Percentiles rank a stretch among this genome's conserved stretches.
phyloP scores from a whole-genome alignment of 2,888 invertebrate genomes.

The Rambutsinella grinnellia region DNA sequence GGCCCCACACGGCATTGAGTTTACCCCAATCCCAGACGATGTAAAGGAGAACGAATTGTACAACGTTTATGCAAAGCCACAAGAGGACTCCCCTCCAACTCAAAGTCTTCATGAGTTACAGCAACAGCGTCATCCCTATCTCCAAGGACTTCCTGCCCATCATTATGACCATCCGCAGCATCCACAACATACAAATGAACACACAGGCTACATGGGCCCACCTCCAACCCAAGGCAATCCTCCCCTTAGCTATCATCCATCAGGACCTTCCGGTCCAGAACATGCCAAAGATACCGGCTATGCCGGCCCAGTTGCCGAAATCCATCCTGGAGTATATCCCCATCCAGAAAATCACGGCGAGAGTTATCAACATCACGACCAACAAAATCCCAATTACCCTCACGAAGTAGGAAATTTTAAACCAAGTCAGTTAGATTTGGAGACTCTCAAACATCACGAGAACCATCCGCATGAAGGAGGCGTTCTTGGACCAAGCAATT shows the following conservation, averaged over 20 bases:
- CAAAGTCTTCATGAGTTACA: neutral
- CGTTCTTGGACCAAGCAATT: neutral
- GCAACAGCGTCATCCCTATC: neutral
- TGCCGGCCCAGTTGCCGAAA: conserved; percentile 32
- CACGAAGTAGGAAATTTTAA: neutral
- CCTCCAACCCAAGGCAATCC: neutral
- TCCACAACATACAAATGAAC: neutral
- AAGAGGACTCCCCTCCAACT: neutral
- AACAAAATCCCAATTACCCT: neutral
- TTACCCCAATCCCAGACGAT: conserved; percentile 37
- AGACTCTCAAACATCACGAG: neutral
- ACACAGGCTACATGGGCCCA: neutral
- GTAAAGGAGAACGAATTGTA: conserved; percentile 29
- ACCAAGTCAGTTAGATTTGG: neutral
- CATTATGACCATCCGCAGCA: neutral
- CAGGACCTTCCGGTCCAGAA: neutral
- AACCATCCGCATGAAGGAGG: neutral
- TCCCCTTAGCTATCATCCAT: neutral
- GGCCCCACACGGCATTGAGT: conserved; percentile 6
- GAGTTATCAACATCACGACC: neutral
- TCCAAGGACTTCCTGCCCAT: neutral
- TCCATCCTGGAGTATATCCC: conserved; percentile 26
- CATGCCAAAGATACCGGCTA: conserved; percentile 8
- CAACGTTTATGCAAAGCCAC: conserved; percentile 1
- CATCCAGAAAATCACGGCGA: conserved; percentile 3